phyloP scores from a whole-genome alignment of 2,888 invertebrate genomes.

The Anthoptus insignis region DNA sequence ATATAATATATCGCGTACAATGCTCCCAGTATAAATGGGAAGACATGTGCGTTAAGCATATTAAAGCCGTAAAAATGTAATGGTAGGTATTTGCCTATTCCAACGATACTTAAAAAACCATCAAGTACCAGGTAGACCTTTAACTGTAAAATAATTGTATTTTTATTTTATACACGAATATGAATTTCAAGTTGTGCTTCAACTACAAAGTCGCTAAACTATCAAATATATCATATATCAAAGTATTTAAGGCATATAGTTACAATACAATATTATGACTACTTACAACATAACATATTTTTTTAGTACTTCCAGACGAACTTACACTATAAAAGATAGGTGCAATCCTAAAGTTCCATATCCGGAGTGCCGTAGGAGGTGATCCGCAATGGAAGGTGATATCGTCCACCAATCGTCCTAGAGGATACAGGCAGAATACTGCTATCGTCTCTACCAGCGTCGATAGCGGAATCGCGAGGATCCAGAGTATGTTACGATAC shows the following conservation, averaged over 20 bases:
- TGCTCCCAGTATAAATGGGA: constrained; percentile 40
- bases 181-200: no score
- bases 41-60: background rate
- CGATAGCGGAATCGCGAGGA: constrained; percentile 33
- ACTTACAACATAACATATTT: no score
- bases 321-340: constrained; percentile 62
- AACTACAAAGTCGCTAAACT: no score
- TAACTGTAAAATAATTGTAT: background rate
- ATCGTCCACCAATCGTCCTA: constrained; percentile 64
- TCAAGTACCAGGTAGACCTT: background rate
- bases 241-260: no score
- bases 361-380: constrained; percentile 53
- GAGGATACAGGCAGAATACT: constrained; percentile 60
- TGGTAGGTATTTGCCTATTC: no score
- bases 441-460: constrained; percentile 55
- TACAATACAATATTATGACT: no score
- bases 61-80: no score
- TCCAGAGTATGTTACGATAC: background rate
- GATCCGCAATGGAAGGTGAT: constrained; percentile 61
- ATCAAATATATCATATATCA: no score
- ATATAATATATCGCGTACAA: constrained; percentile 23
- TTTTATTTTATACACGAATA: no score
- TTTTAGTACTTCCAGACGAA: no score
- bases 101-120: no score
- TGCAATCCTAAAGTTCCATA: constrained; percentile 52